These are phyloP conservation scores for Urophycis tenuis DNA, from an alignment of 2,797 vertebrate species.

Conservation along the genomic window DNA sequence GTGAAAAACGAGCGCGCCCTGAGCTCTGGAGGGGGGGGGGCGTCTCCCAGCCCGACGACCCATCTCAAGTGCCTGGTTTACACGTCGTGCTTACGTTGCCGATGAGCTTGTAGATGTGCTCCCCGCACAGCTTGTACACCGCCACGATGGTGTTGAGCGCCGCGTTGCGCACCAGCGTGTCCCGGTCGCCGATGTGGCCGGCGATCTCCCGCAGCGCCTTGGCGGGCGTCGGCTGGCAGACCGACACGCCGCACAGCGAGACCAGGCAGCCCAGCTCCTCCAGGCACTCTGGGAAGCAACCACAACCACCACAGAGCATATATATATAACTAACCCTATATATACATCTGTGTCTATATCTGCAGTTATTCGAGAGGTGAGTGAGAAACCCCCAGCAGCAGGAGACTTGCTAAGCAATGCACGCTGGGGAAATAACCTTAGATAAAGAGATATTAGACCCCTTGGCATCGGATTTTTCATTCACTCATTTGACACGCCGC, in stretches of 20 bases:
- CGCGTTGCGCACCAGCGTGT: constrained; percentile 83
- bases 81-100: constrained; percentile 75
- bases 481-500: too few relatives aligned
- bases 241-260: constrained; percentile 67
- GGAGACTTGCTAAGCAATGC: not conserved
- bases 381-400: not conserved
- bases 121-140: constrained; percentile 80
- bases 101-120: constrained; percentile 87
- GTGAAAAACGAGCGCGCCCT: not conserved
- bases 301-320: not conserved
- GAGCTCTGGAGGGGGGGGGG: too few relatives aligned
- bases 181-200: constrained; percentile 79
- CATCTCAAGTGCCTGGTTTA: too few relatives aligned
- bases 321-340: too few relatives aligned
- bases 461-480: not conserved
- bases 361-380: too few relatives aligned
- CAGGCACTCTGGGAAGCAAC: constrained; percentile 42
- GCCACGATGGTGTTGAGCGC: constrained; percentile 83
- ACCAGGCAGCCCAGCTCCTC: constrained; percentile 55
- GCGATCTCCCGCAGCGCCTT: constrained; percentile 85
- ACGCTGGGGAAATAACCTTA: not conserved
- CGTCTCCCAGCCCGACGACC: too few relatives aligned
- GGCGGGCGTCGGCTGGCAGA: constrained; percentile 82
- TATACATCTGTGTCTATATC: too few relatives aligned
- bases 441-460: not conserved